Conservation (phyloP, 1,140 invertebrate genomes). For the Limonius californicus region DNA sequence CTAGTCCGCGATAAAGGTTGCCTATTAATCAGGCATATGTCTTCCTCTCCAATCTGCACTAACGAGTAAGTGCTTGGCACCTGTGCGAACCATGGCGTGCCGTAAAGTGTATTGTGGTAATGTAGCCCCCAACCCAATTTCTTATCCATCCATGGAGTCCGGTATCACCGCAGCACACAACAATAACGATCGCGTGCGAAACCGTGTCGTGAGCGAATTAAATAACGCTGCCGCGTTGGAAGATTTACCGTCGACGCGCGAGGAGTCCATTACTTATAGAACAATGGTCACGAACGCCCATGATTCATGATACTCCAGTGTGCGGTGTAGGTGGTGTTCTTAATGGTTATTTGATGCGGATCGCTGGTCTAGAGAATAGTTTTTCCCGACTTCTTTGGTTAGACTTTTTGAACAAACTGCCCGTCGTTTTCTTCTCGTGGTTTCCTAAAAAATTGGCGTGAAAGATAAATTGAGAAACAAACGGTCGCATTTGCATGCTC, state of each 20-base stretch:
- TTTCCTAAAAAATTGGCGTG: too few species aligned
- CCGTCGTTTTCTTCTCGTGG: too few species aligned
- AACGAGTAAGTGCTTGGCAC: background rate
- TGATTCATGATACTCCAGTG: slow-evolving; percentile 28
- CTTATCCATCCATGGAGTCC: background rate
- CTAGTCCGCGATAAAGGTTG: too few species aligned
- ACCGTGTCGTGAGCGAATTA: slow-evolving; percentile 36
- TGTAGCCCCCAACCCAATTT: too few species aligned
- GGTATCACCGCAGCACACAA: background rate
- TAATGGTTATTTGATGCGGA: background rate
- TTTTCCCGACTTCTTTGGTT: too few species aligned
- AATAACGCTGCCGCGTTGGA: slow-evolving; percentile 27
- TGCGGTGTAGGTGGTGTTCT: slow-evolving; percentile 1
- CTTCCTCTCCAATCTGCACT: background rate
- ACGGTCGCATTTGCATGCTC: too few species aligned
- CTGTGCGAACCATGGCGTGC: background rate
- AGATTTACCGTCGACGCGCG: slow-evolving; percentile 36
- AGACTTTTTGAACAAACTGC: too few species aligned
- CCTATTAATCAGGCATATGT: too few species aligned
- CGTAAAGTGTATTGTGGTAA: background rate
- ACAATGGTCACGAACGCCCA: slow-evolving; percentile 37
- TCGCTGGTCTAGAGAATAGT: background rate
- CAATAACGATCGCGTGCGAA: slow-evolving; percentile 34
- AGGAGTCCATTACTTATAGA: slow-evolving; percentile 38
- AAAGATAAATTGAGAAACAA: too few species aligned